These are phyloP conservation scores for Ferrisia virgata DNA, from an alignment of 2,888 invertebrate genomes.

Conservation along the genomic window DNA sequence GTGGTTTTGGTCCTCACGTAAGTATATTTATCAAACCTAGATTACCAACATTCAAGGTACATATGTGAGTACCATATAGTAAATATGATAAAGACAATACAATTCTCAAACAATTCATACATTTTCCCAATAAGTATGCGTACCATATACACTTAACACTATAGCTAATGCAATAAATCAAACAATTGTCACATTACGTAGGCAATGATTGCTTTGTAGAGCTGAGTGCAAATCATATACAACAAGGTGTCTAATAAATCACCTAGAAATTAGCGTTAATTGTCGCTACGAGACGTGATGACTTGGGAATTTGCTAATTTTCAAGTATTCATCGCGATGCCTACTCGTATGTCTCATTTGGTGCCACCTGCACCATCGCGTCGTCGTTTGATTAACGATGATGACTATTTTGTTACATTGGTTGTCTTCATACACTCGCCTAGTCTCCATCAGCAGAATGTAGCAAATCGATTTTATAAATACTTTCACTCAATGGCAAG, in stretches of 20 bases:
- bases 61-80: too few species aligned
- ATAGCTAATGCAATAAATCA: not conserved
- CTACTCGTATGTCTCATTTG: not conserved
- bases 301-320: not conserved
- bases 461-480: not conserved
- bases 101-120: not conserved
- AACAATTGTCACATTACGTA: not conserved
- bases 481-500: not conserved
- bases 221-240: not conserved
- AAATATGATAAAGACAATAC: not conserved
- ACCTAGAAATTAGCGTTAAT: not conserved
- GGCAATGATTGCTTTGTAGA: not conserved
- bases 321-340: not conserved
- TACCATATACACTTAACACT: too few species aligned
- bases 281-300: not conserved
- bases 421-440: not conserved
- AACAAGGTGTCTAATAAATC: not conserved
- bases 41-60: too few species aligned
- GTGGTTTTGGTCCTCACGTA: too few species aligned
- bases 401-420: slow-evolving; percentile 10
- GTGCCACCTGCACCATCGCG: not conserved
- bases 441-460: not conserved
- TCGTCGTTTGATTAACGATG: not conserved
- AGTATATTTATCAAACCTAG: too few species aligned
- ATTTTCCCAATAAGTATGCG: not conserved